These are phyloP conservation scores for Philaenus spumarius DNA, from an alignment of 1,140 invertebrate species.

Conservation along the genomic window DNA sequence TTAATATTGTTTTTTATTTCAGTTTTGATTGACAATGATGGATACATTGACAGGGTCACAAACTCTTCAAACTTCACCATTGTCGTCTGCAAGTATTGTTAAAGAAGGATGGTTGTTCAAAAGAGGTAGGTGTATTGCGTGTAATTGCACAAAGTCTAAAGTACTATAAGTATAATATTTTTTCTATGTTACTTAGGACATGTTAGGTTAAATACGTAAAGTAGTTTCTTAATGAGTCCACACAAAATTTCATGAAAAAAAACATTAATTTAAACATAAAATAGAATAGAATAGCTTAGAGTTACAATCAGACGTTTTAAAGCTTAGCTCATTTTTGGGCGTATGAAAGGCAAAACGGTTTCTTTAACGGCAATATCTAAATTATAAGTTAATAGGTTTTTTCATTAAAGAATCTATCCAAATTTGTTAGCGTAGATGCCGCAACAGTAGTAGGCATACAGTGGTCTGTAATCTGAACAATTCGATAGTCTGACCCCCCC, in stretches of 20 bases:
- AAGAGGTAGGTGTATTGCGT: conserved; percentile 45
- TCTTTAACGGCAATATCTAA: background rate
- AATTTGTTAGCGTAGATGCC: too few relatives aligned
- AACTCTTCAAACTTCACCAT: background rate
- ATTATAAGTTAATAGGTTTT: background rate
- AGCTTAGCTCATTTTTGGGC: too few relatives aligned
- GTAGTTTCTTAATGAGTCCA: too few relatives aligned
- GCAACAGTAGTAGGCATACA: too few relatives aligned
- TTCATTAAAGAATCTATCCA: too few relatives aligned
- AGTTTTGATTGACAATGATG: background rate
- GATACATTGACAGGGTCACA: background rate
- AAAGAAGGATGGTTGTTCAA: conserved; percentile 81
- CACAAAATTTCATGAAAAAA: too few relatives aligned
- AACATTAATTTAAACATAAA: background rate
- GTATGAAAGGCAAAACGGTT: background rate
- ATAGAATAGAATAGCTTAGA: too few relatives aligned
- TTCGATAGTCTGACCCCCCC: too few relatives aligned
- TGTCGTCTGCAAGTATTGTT: conserved; percentile 43
- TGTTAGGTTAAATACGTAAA: too few relatives aligned
- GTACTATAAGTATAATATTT: background rate
- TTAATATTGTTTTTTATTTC: conserved; percentile 24
- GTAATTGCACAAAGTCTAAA: background rate
- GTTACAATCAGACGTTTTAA: too few relatives aligned
- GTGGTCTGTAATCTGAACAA: too few relatives aligned
- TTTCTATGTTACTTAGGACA: background rate